A percentile compares a stretch with the other conserved stretches of the same genome.
Conservation (phyloP, 1,140 invertebrate species). For the Lasioglossum baleicum region DNA sequence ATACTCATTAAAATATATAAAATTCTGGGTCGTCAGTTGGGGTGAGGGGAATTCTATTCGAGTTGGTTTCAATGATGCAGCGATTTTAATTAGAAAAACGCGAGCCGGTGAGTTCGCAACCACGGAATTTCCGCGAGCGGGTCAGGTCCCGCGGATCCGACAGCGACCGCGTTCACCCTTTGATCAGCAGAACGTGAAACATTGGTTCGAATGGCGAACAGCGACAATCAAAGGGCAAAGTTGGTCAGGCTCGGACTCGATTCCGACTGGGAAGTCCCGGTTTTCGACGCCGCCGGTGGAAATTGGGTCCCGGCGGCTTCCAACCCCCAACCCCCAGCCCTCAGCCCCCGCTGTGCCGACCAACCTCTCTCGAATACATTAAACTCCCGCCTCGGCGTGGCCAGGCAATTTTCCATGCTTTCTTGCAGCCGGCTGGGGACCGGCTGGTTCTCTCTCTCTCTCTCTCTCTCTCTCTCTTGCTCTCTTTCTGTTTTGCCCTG, state of each 20-base stretch:
- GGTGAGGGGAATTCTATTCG: too few relatives aligned
- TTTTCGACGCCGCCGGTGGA: conserved; percentile 7
- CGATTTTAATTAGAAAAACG: too few relatives aligned
- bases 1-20: too few relatives aligned
- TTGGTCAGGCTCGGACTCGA: conserved; percentile 19
- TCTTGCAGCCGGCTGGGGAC: conserved; percentile 1
- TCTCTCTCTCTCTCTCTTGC: too few relatives aligned
- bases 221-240: conserved; percentile 50
- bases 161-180: conserved; percentile 19
- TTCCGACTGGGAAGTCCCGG: conserved; percentile 17
- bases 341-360: not conserved
- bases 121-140: not conserved
- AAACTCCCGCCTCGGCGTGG: too few relatives aligned
- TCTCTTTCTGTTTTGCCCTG: not conserved
- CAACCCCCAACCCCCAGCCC: too few relatives aligned
- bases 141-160: not conserved
- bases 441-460: not conserved
- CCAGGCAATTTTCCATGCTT: conserved; percentile 5
- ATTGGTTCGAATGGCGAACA: conserved; percentile 40
- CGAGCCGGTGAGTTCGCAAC: too few relatives aligned
- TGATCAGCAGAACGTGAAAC: conserved; percentile 57
- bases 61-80: too few relatives aligned
- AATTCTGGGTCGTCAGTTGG: too few relatives aligned
- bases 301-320: conserved; percentile 1
- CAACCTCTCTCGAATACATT: too few relatives aligned